Evolutionary conservation across 2,797 vertebrate species (phyloP).

Genomic region (Margarornis squamiger): DNA sequence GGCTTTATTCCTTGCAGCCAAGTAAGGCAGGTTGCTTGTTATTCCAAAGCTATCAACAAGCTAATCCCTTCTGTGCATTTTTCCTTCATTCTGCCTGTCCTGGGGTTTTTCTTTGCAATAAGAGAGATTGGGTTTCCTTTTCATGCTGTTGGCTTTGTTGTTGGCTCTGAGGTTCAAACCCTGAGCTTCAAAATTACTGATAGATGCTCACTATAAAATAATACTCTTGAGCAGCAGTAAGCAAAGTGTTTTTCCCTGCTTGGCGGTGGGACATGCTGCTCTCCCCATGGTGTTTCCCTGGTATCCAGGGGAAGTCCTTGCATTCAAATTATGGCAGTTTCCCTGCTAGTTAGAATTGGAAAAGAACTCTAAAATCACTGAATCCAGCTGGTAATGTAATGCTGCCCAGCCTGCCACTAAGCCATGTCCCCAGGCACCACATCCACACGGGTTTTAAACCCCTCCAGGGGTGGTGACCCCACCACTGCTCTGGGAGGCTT

Average conservation of each 20-base stretch:
- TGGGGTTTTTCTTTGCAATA: background rate
- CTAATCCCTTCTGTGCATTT: background rate
- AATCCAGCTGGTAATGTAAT: background rate
- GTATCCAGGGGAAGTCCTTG: background rate
- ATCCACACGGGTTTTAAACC: no score
- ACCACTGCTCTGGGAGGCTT: background rate
- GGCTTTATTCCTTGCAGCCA: background rate
- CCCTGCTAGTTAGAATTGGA: fast-evolving
- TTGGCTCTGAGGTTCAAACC: background rate
- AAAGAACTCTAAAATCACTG: background rate
- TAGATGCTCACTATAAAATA: background rate
- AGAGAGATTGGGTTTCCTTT: background rate
- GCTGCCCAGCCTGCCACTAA: background rate
- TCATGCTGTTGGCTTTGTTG: fast-evolving
- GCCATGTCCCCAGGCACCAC: background rate
- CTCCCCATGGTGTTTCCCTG: background rate
- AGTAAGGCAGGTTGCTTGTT: background rate
- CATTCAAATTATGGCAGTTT: background rate
- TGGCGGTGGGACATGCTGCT: background rate
- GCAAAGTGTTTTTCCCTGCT: background rate
- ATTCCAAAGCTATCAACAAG: background rate
- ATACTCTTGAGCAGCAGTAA: background rate
- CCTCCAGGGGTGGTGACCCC: background rate
- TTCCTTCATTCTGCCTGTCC: background rate
- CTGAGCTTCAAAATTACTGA: background rate